A percentile compares a stretch with the other conserved stretches of the same genome.
These are phyloP conservation scores for Chironomus striatipennis DNA, from an alignment of 1,140 invertebrate genomes.

Conservation along the genomic window DNA sequence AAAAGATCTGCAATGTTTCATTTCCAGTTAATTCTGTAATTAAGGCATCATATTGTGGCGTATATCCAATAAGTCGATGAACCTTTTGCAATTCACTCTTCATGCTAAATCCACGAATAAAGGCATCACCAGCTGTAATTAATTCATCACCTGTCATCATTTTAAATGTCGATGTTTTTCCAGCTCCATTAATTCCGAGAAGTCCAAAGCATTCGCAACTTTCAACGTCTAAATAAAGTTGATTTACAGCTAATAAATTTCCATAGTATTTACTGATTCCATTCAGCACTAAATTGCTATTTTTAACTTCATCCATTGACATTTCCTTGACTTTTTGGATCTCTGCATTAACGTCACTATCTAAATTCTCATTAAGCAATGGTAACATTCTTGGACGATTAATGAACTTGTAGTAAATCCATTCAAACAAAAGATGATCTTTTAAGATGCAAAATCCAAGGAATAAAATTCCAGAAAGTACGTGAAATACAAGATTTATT, in stretches of 20 bases:
- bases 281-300: constrained; percentile 41
- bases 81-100: constrained; percentile 44
- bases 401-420: constrained; percentile 26
- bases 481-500: neutral
- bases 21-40: constrained; percentile 62
- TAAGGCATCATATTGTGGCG: constrained; percentile 67
- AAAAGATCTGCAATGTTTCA: constrained; percentile 62
- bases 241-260: constrained; percentile 59
- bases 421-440: neutral
- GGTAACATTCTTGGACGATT: constrained; percentile 25
- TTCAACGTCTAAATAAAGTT: constrained; percentile 56
- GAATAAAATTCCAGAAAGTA: neutral
- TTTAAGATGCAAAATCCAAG: neutral
- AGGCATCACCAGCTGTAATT: constrained; percentile 40
- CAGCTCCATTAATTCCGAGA: constrained; percentile 68
- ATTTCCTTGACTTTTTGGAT: constrained; percentile 35
- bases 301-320: constrained; percentile 29
- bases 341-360: constrained; percentile 44
- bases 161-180: constrained; percentile 66
- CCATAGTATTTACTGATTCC: constrained; percentile 61
- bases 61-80: constrained; percentile 54
- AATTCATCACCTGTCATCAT: constrained; percentile 60
- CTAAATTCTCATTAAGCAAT: constrained; percentile 30
- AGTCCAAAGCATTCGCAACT: constrained; percentile 72
- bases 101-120: constrained; percentile 42